Conservation (phyloP, 2,113 vertebrate genomes). For the Syrmaticus mikado region DNA sequence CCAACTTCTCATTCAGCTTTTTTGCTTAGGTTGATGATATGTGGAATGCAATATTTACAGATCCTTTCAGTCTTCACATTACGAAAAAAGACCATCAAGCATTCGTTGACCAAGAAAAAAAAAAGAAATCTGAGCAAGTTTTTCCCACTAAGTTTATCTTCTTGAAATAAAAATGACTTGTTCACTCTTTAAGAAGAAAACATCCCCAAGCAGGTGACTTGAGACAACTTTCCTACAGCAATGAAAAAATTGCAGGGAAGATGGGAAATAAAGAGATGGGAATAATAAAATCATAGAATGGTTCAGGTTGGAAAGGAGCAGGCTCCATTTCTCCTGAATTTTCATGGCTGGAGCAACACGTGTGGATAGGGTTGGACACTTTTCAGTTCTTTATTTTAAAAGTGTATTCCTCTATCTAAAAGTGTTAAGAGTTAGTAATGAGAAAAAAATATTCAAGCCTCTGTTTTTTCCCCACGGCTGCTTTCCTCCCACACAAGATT, state of each 20-base stretch:
- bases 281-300: not conserved
- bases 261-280: not conserved
- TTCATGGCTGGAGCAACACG: not conserved
- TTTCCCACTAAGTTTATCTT: not conserved
- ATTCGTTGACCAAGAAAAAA: accelerated
- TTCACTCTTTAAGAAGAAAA: not conserved
- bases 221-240: not conserved
- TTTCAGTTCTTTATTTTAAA: not conserved
- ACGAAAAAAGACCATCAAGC: not conserved
- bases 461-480: not conserved
- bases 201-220: not conserved
- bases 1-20: not conserved
- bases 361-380: accelerated
- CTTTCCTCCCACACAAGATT: constrained; percentile 9
- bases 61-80: not conserved
- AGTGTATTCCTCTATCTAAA: not conserved
- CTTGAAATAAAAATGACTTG: not conserved
- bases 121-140: accelerated
- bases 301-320: not conserved
- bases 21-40: not conserved
- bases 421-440: not conserved
- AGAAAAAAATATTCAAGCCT: not conserved
- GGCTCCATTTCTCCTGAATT: not conserved
- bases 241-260: not conserved
- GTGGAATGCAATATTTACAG: not conserved